A percentile compares a stretch with the other conserved stretches of the same genome.
These are phyloP conservation scores for Epinephelus coioides DNA, from an alignment of 2,797 vertebrate species.

Conservation along the genomic window DNA sequence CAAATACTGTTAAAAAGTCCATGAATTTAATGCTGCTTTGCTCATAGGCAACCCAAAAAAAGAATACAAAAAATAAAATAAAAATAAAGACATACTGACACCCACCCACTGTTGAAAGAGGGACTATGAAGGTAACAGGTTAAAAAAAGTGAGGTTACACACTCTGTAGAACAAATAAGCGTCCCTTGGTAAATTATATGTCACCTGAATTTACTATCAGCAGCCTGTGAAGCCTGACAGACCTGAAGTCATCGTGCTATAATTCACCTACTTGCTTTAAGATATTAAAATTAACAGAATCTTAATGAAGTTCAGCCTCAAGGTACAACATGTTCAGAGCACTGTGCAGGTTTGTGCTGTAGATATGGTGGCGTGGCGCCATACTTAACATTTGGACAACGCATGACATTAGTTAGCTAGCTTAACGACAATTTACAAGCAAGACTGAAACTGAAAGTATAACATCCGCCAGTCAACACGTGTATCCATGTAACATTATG, in stretches of 20 bases:
- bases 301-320: neutral
- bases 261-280: neutral
- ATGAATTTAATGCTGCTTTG: no score
- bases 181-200: neutral
- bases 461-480: neutral
- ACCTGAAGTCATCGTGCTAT: neutral
- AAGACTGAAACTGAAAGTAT: neutral
- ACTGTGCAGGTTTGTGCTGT: neutral
- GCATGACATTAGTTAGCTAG: neutral
- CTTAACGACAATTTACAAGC: neutral
- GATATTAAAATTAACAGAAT: neutral
- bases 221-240: neutral
- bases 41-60: no score
- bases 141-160: neutral
- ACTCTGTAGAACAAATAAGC: neutral
- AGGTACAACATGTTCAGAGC: neutral
- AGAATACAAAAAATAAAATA: no score
- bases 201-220: neutral
- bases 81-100: no score
- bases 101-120: no score
- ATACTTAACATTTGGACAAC: neutral
- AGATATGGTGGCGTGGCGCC: no score
- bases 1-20: no score
- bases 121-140: no score
- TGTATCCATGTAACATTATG: no score